Percentiles rank a stretch among this genome's conserved stretches.
phyloP scores from a whole-genome alignment of 2,797 vertebrate species.

The Gymnoscopelus microlampas region DNA sequence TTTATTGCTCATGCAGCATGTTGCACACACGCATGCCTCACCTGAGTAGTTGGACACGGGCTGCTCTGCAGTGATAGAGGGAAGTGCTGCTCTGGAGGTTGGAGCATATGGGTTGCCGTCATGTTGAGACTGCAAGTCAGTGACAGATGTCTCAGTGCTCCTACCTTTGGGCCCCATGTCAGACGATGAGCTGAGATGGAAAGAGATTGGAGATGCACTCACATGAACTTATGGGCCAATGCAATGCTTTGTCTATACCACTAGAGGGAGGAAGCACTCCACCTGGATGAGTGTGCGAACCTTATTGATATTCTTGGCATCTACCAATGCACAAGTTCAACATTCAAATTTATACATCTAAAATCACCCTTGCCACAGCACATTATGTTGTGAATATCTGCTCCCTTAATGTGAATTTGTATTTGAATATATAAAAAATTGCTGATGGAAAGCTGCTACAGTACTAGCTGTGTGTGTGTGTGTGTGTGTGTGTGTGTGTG shows the following conservation, averaged over 20 bases:
- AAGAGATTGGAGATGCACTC: slow-evolving; percentile 33
- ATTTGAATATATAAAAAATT: slow-evolving; percentile 48
- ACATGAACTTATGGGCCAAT: background rate
- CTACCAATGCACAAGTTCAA: slow-evolving; percentile 61
- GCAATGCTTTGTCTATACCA: slow-evolving; percentile 45
- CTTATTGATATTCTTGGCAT: slow-evolving; percentile 71
- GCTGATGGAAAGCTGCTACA: slow-evolving; percentile 26
- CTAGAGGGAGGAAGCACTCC: slow-evolving; percentile 59
- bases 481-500: background rate
- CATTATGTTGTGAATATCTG: slow-evolving; percentile 51
- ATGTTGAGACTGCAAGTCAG: slow-evolving; percentile 86
- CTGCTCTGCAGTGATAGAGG: slow-evolving; percentile 87
- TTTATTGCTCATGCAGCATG: too few species aligned
- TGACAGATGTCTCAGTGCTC: slow-evolving; percentile 84
- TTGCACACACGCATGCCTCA: slow-evolving; percentile 59
- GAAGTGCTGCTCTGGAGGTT: slow-evolving; percentile 84
- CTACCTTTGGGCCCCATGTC: slow-evolving; percentile 92
- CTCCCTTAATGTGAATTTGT: slow-evolving; percentile 58
- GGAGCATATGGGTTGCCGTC: slow-evolving; percentile 84
- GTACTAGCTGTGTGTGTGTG: slow-evolving; percentile 11
- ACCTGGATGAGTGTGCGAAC: background rate
- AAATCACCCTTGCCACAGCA: slow-evolving; percentile 57
- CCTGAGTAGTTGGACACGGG: slow-evolving; percentile 95
- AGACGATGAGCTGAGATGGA: slow-evolving; percentile 87
- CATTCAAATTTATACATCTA: slow-evolving; percentile 73